Evolutionary conservation across 1,140 invertebrate species (phyloP), one percentile per base, ranked within the genome.

Genomic region (Ips nitidus): DNA sequence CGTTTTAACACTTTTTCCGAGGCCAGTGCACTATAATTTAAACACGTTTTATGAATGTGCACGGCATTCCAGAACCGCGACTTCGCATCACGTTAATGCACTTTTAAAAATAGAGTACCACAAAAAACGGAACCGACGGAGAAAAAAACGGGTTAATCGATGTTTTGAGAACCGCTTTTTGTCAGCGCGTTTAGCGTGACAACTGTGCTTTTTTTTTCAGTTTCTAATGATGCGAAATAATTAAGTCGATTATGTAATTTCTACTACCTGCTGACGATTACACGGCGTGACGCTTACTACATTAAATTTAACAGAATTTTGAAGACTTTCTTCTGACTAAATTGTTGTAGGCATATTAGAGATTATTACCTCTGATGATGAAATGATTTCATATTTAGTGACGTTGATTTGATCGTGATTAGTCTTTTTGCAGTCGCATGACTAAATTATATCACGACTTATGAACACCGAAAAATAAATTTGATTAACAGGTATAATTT

Each of bases 11-110:
- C 59, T 71, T 73, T 75, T 75, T 73, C 56, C 66, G 66, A 71
- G 72, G 72, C 72, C 72, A 75, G 41, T 73, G 74, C 66, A 71
- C 73, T 66, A 74, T 74, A 74, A 74, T 70, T 71, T 74, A 74
- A 71, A 74, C 73, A 71, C 52, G 73, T 70, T 70, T 50, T 64
- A 70, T 42, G 68, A 69, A 68, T 63, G 61, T 69, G 52, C 43
- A 41, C 22, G 22, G 22, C 22, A 22, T 22, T 22, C 22, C 22
- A 22, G 22, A 22, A 22, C 41, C 67, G 63, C 42, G 36, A 39
- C 38, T 56, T 43, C 50, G 63, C 63, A 65, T 43, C 39, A 66
- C 63, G 66, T 69, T 66, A 66, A 69, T 72, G 64, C 43, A 61
- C 59, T 67, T 57, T 71, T 68, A 74, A 74, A 69, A 74, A 68